A percentile compares a stretch with the other conserved stretches of the same genome.
phyloP scores from a whole-genome alignment of 2,888 invertebrate species.

The Oxytorus armatus region DNA sequence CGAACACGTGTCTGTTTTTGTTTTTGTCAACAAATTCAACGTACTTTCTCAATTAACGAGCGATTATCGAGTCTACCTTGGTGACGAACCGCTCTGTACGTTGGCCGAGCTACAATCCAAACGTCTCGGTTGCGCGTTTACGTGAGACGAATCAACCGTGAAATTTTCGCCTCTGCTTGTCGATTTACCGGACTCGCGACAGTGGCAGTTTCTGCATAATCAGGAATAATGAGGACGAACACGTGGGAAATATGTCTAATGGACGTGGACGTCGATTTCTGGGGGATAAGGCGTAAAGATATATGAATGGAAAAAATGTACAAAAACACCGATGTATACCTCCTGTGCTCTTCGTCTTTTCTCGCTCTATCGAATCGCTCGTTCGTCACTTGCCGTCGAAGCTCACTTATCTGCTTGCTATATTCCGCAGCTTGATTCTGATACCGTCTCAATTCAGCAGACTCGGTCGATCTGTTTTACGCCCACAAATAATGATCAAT shows the following conservation, averaged over 20 bases:
- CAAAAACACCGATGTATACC: slow-evolving; percentile 69
- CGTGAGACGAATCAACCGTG: slow-evolving; percentile 13
- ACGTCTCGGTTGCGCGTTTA: slow-evolving; percentile 36
- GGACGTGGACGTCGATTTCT: slow-evolving; percentile 21
- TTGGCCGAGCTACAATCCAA: slow-evolving; percentile 43
- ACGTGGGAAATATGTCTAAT: slow-evolving; percentile 7
- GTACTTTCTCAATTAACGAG: slow-evolving; percentile 43
- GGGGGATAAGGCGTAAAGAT: not conserved
- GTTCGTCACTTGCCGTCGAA: slow-evolving; percentile 86
- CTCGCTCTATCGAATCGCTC: slow-evolving; percentile 85
- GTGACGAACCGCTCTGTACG: slow-evolving; percentile 31
- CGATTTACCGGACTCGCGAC: slow-evolving; percentile 35
- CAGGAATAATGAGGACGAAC: slow-evolving; percentile 36
- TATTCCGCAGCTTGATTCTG: slow-evolving; percentile 86
- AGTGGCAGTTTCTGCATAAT: slow-evolving; percentile 57
- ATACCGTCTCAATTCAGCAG: slow-evolving; percentile 85
- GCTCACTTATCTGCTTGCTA: slow-evolving; percentile 85
- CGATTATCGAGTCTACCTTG: slow-evolving; percentile 59
- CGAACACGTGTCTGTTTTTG: not conserved
- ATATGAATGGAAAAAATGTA: not conserved
- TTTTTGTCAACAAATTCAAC: slow-evolving; percentile 56
- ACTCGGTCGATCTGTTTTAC: slow-evolving; percentile 79
- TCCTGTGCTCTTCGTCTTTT: slow-evolving; percentile 82
- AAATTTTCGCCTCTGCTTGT: slow-evolving; percentile 53
- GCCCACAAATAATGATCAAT: not conserved